These are phyloP conservation scores for Battus philenor DNA, from an alignment of 1,140 invertebrate species.

Conservation along the genomic window DNA sequence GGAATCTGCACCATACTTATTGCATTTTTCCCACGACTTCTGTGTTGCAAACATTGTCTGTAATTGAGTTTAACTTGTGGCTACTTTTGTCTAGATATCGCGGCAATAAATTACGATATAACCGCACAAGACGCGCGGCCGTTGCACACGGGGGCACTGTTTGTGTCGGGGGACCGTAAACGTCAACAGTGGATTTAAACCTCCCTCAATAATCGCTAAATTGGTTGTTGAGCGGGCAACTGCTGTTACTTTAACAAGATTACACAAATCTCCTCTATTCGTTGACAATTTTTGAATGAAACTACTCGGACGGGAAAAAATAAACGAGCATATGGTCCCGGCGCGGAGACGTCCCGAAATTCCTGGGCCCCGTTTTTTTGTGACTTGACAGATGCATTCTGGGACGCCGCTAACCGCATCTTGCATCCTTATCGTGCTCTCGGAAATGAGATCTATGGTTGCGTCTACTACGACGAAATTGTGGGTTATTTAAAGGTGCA, in stretches of 20 bases:
- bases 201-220: conserved; percentile 37
- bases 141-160: conserved; percentile 13
- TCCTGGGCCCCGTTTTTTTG: conserved; percentile 67
- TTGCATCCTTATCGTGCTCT: conserved; percentile 64
- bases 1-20: conserved; percentile 47
- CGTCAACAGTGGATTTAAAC: conserved; percentile 24
- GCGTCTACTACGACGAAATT: conserved; percentile 55
- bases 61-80: conserved; percentile 18
- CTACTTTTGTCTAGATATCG: background rate
- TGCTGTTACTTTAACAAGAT: conserved; percentile 67
- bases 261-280: conserved; percentile 67
- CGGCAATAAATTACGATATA: background rate
- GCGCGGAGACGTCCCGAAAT: conserved; percentile 65
- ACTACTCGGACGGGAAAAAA: conserved; percentile 57
- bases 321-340: conserved; percentile 60
- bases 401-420: conserved; percentile 67
- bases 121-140: conserved; percentile 13
- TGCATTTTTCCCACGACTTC: conserved; percentile 38
- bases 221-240: conserved; percentile 43
- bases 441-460: conserved; percentile 55
- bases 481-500: conserved; percentile 65
- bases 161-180: conserved; percentile 26
- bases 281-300: conserved; percentile 74
- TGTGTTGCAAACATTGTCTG: conserved; percentile 20
- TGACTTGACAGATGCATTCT: conserved; percentile 72